A percentile compares a stretch with the other conserved stretches of the same genome.
These are phyloP conservation scores for Anthopleura sola DNA, from an alignment of 64 coral and sea anemone genomes.

Conservation along the genomic window DNA sequence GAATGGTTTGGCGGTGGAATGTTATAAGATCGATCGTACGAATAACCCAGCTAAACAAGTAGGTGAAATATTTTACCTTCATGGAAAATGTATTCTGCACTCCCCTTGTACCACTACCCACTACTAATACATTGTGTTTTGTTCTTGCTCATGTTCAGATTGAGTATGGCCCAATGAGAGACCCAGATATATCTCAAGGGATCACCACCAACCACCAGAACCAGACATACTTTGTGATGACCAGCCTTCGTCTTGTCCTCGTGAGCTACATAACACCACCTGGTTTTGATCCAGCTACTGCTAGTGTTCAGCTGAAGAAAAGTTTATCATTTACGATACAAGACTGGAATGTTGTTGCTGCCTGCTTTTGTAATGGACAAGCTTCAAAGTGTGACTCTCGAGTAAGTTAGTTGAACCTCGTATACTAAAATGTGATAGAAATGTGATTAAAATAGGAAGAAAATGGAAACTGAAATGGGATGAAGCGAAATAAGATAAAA, in stretches of 20 bases:
- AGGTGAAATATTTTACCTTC: background rate
- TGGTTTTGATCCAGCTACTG: constrained; percentile 10
- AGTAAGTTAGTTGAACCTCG: too few relatives aligned
- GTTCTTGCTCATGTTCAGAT: background rate
- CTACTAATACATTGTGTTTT: too few relatives aligned
- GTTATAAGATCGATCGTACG: constrained; percentile 26
- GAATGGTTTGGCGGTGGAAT: constrained; percentile 34
- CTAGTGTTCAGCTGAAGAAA: constrained; percentile 25
- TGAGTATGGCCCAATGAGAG: constrained; percentile 5
- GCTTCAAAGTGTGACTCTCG: constrained; percentile 40
- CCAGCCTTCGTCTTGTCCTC: constrained; percentile 70
- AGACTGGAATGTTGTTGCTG: constrained; percentile 64
- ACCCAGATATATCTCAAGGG: background rate
- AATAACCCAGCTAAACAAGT: constrained; percentile 1
- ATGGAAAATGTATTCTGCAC: too few relatives aligned
- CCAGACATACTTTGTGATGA: constrained; percentile 61
- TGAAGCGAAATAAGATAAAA: too few relatives aligned
- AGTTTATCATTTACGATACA: constrained; percentile 74
- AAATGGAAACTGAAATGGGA: too few relatives aligned
- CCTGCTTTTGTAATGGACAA: constrained; percentile 86
- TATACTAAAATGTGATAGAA: too few relatives aligned
- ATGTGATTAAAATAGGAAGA: too few relatives aligned
- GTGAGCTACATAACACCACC: constrained; percentile 51
- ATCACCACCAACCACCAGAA: background rate
- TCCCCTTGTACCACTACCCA: too few relatives aligned